Conservation (phyloP, 1,140 invertebrate species). For the Anadara kagoshimensis region DNA sequence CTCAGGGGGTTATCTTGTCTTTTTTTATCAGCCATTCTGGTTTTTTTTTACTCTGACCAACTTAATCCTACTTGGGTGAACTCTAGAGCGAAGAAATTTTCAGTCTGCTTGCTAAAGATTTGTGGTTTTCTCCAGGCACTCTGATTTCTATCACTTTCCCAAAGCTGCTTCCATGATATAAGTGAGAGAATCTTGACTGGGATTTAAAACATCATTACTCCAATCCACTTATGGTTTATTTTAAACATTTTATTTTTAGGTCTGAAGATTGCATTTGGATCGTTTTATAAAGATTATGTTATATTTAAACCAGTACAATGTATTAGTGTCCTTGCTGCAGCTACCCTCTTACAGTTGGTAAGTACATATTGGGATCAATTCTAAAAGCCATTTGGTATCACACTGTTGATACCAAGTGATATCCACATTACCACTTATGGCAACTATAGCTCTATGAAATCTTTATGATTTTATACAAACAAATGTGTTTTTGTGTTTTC, state of each 20-base stretch:
- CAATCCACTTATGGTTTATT: neutral
- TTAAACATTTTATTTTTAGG: constrained; percentile 74
- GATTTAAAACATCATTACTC: neutral
- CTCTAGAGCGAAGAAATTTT: no score
- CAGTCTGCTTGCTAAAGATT: no score
- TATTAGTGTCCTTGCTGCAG: constrained; percentile 83
- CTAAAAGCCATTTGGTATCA: neutral
- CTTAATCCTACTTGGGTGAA: no score
- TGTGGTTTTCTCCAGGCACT: neutral
- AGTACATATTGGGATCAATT: constrained; percentile 19
- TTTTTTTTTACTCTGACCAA: no score
- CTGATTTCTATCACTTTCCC: neutral
- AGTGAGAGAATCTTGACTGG: neutral
- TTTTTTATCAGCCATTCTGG: no score
- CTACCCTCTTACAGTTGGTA: constrained; percentile 84
- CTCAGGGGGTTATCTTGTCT: no score
- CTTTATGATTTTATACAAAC: neutral
- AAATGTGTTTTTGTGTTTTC: neutral
- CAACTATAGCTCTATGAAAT: neutral
- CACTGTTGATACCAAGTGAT: neutral
- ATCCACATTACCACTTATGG: neutral
- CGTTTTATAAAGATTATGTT: constrained; percentile 87
- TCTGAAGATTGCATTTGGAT: constrained; percentile 83
- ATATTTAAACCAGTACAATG: constrained; percentile 82
- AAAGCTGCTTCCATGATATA: neutral